Conservation (phyloP, 2,113 vertebrate species). For the Pyxicephalus adspersus region DNA sequence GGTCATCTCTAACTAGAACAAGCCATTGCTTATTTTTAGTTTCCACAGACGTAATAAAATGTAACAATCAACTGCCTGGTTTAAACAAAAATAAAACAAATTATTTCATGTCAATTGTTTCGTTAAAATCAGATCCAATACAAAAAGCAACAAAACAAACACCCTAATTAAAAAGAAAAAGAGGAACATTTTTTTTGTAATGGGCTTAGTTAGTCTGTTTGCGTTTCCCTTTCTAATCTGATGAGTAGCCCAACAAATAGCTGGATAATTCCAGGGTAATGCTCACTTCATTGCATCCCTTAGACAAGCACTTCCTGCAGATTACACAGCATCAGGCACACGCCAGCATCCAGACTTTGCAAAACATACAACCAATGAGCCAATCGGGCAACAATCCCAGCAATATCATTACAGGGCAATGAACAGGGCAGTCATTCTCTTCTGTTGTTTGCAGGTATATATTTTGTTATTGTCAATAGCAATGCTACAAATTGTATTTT, state of each 20-base stretch:
- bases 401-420: constrained; percentile 46
- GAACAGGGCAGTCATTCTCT: constrained; percentile 31
- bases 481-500: too few species aligned
- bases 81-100: neutral
- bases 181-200: neutral
- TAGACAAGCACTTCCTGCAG: constrained; percentile 53
- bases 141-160: neutral
- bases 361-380: constrained; percentile 42
- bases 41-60: too few species aligned
- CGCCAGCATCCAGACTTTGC: constrained; percentile 19
- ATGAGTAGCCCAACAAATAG: constrained; percentile 48
- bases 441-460: neutral
- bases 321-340: constrained; percentile 45
- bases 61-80: too few species aligned
- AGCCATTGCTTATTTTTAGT: too few species aligned
- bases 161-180: neutral
- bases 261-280: constrained; percentile 50
- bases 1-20: too few species aligned
- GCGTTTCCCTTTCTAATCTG: constrained; percentile 48
- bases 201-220: constrained; percentile 38
- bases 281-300: constrained; percentile 47
- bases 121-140: neutral
- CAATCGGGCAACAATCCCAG: constrained; percentile 7
- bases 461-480: neutral
- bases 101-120: neutral